Base-by-base conservation (phyloP, 2,797 vertebrate genomes). In the Sebastes hubbsi region DNA sequence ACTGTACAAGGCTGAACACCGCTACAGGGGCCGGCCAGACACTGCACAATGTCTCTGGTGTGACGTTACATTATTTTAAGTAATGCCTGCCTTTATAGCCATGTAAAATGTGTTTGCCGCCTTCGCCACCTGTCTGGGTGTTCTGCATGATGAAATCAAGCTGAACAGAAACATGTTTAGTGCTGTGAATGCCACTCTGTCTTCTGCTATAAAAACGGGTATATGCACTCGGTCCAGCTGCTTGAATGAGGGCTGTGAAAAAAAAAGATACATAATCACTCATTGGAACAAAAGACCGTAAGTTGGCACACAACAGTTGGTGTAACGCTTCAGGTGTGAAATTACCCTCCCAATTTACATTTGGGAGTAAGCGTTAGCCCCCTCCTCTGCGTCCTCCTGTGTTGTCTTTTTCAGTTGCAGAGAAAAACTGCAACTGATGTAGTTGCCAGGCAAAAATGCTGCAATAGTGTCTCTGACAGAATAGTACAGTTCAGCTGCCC, bases 281-380 rank as follows among this genome's bases (percentile, higher is more conserved):
- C 72, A 74, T 67, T 86, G 83, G 82, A 92, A 89, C 83, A 84
- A 91, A 94, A 92, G 78, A 89, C 77, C 25, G 25, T 72, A 87
- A 90, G 75, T 91, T 91, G 89, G 84, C 90, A 86, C 80, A 90
- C 77, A 72, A 54, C 87, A 87, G 90, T 90, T 86, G 87, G 81
- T 85, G 87, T 77, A 87, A 80, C 36, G 73, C 89, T 85, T 94
- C 91, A 93, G 91, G 89, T 95, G 92, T 91, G 90, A 94, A 94
- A 93, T 93, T 86, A 85, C n/a, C 75, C 77, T 83, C 77, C 66
- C 70, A 60, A 84, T 91, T 89, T 92, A 83, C 81, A 87, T 84
- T 80, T 72, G 62, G 36, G 83, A 89, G 81, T 65, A 72, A 78
- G 63, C 78, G 66, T 74, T 63, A 42, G 64, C 61, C 36, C 36